Evolutionary conservation across 2,888 invertebrate genomes (phyloP).

Genomic region (Spodoptera picta): DNA sequence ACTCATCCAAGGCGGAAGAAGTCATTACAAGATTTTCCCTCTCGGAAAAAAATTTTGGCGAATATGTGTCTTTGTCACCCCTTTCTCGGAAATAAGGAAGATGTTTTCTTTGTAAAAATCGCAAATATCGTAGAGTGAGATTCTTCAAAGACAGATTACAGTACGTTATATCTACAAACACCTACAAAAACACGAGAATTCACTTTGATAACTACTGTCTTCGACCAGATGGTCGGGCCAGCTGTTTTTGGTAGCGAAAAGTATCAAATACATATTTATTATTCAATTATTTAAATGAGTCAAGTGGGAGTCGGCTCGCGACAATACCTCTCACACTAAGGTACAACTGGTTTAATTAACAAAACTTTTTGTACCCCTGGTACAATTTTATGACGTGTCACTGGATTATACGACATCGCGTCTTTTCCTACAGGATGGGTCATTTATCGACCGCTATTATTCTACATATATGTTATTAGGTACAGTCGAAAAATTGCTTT

Average conservation of each 20-base stretch:
- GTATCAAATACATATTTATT: constrained; percentile 46
- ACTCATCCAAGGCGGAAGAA: too few relatives aligned
- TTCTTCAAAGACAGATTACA: too few relatives aligned
- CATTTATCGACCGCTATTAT: too few relatives aligned
- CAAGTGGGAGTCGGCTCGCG: constrained; percentile 48
- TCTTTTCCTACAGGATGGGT: too few relatives aligned
- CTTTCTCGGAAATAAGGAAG: too few relatives aligned
- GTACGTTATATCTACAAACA: not conserved
- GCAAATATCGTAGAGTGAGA: too few relatives aligned
- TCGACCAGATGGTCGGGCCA: constrained; percentile 49
- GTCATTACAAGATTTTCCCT: too few relatives aligned
- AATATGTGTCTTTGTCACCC: too few relatives aligned
- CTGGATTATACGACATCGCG: constrained; percentile 2
- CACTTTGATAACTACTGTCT: constrained; percentile 7
- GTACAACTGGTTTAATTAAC: constrained; percentile 36
- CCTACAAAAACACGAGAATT: not conserved
- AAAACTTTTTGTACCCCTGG: constrained; percentile 34
- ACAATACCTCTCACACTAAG: constrained; percentile 32
- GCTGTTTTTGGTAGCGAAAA: constrained; percentile 51
- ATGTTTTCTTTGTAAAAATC: too few relatives aligned
- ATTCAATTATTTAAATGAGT: constrained; percentile 53
- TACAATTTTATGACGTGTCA: constrained; percentile 6
- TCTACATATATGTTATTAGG: too few relatives aligned
- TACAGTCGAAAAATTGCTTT: too few relatives aligned
- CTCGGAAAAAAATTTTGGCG: too few relatives aligned